Base-by-base conservation (phyloP, 2,888 invertebrate genomes). In the Phaonia tiefii region DNA sequence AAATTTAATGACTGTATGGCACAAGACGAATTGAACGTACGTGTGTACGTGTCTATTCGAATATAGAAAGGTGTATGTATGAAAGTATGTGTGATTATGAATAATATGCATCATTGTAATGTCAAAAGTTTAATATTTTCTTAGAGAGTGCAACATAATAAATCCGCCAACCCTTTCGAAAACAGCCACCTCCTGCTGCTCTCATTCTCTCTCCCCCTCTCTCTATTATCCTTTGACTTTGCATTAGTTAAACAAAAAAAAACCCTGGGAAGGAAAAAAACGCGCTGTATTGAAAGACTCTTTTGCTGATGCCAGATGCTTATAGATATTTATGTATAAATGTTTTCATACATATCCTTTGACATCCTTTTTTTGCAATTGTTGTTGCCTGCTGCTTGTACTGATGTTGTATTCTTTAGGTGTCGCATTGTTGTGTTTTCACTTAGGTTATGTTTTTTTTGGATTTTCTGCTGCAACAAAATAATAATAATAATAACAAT, bases 81-180 rank as follows among this genome's bases (percentile, higher is more conserved):
- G 44, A 1, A 7, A 20, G 22, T 51, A 22, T 51, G 22, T 63
- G 63, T 22, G 31, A 54, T 26, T 63, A 22, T 69, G 54, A 69
- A 70, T 58, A 76, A 71, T 60, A 26, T 79, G 60, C 58, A 51
- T 49, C 73, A 70, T 76, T 80, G 72, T 70, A 39, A 66, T 76
- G 76, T 70, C 76, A 66, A 80, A 76, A 80, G 76, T 80, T 76
- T 70, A 70, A 73, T 76, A 73, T 80, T 76, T 73, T 69, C 58
- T 65, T 72, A 69, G 51, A 66, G 63, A 39, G 63, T 63, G 11
- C 4, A 63, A 42, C 63, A 63, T 15, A 70, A 15, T 49, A n/a
- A n/a, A n/a, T n/a, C n/a, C 37, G n/a, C 67, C 46, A 17, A 20
- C 60, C 60, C n/a, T n/a, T 46, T 10, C 15, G n/a, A 60, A 20